phyloP scores from a whole-genome alignment of 2,888 invertebrate genomes.

The Galerucella pusilla region DNA sequence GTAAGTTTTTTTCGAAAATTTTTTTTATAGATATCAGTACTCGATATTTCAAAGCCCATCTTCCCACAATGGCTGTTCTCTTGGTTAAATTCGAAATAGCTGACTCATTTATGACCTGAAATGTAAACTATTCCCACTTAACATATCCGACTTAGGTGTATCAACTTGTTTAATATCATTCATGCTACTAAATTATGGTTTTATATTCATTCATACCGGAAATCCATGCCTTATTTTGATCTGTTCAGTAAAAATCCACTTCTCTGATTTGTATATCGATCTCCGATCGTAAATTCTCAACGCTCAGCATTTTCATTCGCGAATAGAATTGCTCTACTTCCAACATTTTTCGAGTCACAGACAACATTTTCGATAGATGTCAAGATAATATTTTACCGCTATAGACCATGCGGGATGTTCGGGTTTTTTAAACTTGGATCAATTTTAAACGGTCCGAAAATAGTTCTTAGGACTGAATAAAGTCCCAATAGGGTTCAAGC shows the following conservation, averaged over 20 bases:
- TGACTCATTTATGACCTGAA: constrained; percentile 28
- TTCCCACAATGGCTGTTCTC: constrained; percentile 11
- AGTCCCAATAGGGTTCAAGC: too few relatives aligned
- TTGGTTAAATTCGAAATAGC: constrained; percentile 17
- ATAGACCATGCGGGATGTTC: too few relatives aligned
- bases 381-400: too few relatives aligned
- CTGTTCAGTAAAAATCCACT: constrained; percentile 13
- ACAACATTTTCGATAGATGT: background rate
- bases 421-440: too few relatives aligned
- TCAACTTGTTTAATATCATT: constrained; percentile 31
- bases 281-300: background rate
- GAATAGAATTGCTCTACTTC: background rate
- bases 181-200: constrained; percentile 15
- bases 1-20: background rate
- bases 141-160: constrained; percentile 28
- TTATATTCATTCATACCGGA: constrained; percentile 25
- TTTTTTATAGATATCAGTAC: background rate
- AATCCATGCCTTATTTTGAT: constrained; percentile 20
- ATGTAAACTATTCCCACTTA: constrained; percentile 31
- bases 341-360: background rate
- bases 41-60: constrained; percentile 9
- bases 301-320: background rate
- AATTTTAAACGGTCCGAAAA: too few relatives aligned
- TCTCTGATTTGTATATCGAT: constrained; percentile 7
- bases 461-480: too few relatives aligned